Conservation (phyloP, 2,113 vertebrate species). For the Plecotus auritus region DNA sequence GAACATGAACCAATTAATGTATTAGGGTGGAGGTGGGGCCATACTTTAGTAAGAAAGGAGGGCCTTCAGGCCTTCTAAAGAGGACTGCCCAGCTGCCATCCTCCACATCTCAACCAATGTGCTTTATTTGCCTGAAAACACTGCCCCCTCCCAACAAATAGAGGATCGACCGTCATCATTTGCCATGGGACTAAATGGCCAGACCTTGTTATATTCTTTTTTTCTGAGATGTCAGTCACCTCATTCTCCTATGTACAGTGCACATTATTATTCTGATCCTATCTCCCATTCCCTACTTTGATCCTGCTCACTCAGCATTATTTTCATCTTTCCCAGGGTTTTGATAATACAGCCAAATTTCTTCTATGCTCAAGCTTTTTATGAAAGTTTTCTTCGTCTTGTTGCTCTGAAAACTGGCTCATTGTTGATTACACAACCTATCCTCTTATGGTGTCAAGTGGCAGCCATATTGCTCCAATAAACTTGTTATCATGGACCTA, state of each 20-base stretch:
- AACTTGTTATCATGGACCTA: background rate
- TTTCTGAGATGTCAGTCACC: background rate
- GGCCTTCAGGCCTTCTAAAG: background rate
- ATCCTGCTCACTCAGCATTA: background rate
- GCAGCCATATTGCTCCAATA: background rate
- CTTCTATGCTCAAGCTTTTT: background rate
- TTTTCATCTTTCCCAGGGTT: background rate
- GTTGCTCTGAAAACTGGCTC: background rate
- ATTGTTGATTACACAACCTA: background rate
- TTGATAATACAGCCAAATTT: background rate
- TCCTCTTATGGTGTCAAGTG: background rate
- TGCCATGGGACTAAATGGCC: background rate
- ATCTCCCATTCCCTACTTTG: background rate
- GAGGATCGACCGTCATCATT: background rate
- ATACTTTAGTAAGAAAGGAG: background rate
- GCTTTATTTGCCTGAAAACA: background rate
- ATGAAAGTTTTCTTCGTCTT: background rate
- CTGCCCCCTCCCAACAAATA: too few relatives aligned
- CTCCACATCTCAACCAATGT: background rate
- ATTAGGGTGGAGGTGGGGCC: background rate
- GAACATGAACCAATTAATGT: background rate
- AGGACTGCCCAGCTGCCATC: background rate
- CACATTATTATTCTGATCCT: background rate
- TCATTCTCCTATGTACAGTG: background rate
- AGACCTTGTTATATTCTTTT: background rate